Evolutionary conservation across 2,797 vertebrate species (phyloP).

Genomic region (Enteromius anoplus): DNA sequence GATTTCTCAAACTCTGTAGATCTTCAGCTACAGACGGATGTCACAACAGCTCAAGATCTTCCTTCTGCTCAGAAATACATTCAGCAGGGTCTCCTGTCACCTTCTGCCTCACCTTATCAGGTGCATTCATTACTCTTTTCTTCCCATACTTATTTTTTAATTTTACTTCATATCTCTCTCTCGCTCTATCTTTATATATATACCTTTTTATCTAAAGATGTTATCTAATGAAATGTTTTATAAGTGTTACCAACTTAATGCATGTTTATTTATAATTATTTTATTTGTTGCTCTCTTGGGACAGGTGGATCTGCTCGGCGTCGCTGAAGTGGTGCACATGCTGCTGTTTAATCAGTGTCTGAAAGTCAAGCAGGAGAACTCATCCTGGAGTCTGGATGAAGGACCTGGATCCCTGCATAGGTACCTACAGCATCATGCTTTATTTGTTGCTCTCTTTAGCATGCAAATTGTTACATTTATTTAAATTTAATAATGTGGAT

Average conservation of each 20-base stretch:
- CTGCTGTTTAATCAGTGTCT: slow-evolving; percentile 55
- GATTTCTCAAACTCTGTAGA: slow-evolving; percentile 70
- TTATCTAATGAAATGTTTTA: no score
- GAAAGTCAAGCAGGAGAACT: slow-evolving; percentile 35
- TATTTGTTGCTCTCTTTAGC: background rate
- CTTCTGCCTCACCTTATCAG: slow-evolving; percentile 63
- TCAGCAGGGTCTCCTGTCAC: slow-evolving; percentile 62
- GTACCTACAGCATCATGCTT: slow-evolving; percentile 14
- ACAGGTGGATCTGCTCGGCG: slow-evolving; percentile 63
- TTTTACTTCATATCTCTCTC: no score
- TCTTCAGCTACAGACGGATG: slow-evolving; percentile 65
- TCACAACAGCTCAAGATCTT: slow-evolving; percentile 55
- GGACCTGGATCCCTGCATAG: slow-evolving; percentile 18
- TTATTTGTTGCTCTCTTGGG: background rate
- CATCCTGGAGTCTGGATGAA: slow-evolving; percentile 54
- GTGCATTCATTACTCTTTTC: slow-evolving; percentile 50
- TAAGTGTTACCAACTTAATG: no score
- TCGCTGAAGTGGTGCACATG: slow-evolving; percentile 61
- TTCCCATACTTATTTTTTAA: background rate
- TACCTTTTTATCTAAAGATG: no score
- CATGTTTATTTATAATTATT: background rate
- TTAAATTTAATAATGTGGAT: background rate
- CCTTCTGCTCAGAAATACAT: slow-evolving; percentile 64
- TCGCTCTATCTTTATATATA: no score
- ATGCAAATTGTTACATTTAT: background rate